Evolutionary conservation across 2,888 invertebrate species (phyloP).

Genomic region (Cylindroiulus punctatus): DNA sequence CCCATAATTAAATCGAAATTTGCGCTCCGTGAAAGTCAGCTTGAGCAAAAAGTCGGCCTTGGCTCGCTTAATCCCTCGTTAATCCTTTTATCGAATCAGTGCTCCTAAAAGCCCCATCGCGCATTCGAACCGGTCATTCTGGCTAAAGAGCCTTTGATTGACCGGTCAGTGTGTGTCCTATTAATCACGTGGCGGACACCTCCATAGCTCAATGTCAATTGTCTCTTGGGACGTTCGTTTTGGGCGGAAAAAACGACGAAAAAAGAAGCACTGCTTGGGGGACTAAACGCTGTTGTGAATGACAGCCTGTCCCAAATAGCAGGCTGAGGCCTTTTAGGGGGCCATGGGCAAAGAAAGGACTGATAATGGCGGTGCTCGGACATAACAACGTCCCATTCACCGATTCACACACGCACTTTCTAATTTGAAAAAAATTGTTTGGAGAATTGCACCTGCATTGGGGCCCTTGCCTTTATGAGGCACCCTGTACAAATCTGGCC

Average conservation of each 20-base stretch:
- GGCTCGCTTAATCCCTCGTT: slow-evolving; percentile 16
- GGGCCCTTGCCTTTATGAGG: too few species aligned
- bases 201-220: slow-evolving; percentile 42
- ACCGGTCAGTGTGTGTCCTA: slow-evolving; percentile 34
- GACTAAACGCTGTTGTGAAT: slow-evolving; percentile 26
- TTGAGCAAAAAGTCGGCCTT: background rate
- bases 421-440: background rate
- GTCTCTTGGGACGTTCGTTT: slow-evolving; percentile 23
- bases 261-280: background rate
- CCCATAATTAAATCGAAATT: slow-evolving; percentile 25
- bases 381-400: slow-evolving; percentile 12
- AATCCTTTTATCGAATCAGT: slow-evolving; percentile 42
- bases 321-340: background rate
- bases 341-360: background rate
- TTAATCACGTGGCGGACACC: slow-evolving; percentile 42
- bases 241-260: background rate
- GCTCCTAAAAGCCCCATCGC: slow-evolving; percentile 34
- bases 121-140: slow-evolving; percentile 37
- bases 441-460: background rate
- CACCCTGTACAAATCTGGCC: too few species aligned
- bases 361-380: slow-evolving; percentile 2
- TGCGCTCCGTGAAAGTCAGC: slow-evolving; percentile 4
- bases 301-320: slow-evolving; percentile 42
- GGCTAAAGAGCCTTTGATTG: slow-evolving; percentile 37
- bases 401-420: slow-evolving; percentile 8